Evolutionary conservation across 2,888 invertebrate species (phyloP).

Genomic region (Elaeidobius kamerunicus): DNA sequence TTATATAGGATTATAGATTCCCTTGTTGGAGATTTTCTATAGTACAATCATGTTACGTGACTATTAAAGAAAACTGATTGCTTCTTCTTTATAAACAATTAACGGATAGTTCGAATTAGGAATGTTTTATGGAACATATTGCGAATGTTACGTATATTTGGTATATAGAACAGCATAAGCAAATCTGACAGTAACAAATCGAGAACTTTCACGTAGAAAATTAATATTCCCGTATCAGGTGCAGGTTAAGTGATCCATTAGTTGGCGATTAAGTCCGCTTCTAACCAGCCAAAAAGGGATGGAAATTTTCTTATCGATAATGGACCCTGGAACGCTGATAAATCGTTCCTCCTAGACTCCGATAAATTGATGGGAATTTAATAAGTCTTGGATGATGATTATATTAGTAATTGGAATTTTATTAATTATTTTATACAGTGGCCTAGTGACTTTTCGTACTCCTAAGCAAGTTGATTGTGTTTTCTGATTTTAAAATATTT

Average conservation of each 20-base stretch:
- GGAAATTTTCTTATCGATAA: conserved; percentile 15
- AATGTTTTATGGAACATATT: too few relatives aligned
- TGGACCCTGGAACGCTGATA: conserved; percentile 12
- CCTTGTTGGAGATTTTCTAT: not conserved
- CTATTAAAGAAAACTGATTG: too few relatives aligned
- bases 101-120: too few relatives aligned
- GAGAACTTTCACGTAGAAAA: conserved; percentile 5
- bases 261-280: conserved; percentile 15
- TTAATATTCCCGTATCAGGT: conserved; percentile 16
- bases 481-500: not conserved
- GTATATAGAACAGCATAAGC: not conserved
- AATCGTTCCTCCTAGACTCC: conserved; percentile 3
- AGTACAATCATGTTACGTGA: not conserved
- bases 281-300: conserved; percentile 12
- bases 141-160: too few relatives aligned
- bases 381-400: too few relatives aligned
- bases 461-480: too few relatives aligned
- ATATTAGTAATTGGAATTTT: too few relatives aligned
- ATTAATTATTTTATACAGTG: too few relatives aligned
- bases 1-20: not conserved
- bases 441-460: too few relatives aligned
- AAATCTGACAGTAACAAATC: not conserved
- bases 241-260: conserved; percentile 22
- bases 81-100: too few relatives aligned
- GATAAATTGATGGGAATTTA: conserved; percentile 8